Evolutionary conservation across 2,888 invertebrate species (phyloP).

Genomic region (Philereme vetulata): DNA sequence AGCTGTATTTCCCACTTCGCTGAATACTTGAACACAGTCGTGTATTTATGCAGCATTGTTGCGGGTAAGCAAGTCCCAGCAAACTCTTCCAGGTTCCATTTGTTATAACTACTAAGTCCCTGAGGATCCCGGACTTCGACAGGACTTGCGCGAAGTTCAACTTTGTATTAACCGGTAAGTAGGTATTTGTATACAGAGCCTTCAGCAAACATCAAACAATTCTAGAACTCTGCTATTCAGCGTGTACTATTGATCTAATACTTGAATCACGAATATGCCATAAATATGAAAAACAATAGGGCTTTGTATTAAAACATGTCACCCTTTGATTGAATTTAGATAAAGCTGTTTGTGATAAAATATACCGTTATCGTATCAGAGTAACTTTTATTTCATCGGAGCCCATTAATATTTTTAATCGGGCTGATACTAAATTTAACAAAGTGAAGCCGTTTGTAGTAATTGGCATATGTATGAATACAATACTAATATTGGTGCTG

Average conservation of each 20-base stretch:
- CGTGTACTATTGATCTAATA: conserved; percentile 19
- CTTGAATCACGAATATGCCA: conserved; percentile 20
- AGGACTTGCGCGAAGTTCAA: conserved; percentile 48
- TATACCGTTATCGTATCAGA: conserved; percentile 17
- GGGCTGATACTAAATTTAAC: conserved; percentile 20
- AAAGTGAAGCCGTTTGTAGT: conserved; percentile 9
- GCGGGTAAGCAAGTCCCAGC: conserved; percentile 65
- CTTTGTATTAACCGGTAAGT: conserved; percentile 46
- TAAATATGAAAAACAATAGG: conserved; percentile 37
- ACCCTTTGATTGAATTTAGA: conserved; percentile 35
- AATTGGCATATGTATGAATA: conserved; percentile 4
- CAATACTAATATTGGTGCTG: background rate
- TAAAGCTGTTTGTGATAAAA: conserved; percentile 31
- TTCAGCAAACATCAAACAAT: conserved; percentile 33
- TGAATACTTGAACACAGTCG: conserved; percentile 69
- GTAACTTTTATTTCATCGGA: conserved; percentile 18
- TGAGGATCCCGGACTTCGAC: conserved; percentile 52
- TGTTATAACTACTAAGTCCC: conserved; percentile 70
- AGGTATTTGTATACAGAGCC: conserved; percentile 36
- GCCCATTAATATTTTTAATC: conserved; percentile 18
- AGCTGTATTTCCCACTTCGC: conserved; percentile 57
- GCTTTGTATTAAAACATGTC: conserved; percentile 36
- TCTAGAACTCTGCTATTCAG: background rate
- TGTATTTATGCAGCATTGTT: conserved; percentile 65
- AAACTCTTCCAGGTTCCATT: conserved; percentile 69